These are phyloP conservation scores for Atta texana DNA, from an alignment of 1,140 invertebrate genomes.

Conservation along the genomic window DNA sequence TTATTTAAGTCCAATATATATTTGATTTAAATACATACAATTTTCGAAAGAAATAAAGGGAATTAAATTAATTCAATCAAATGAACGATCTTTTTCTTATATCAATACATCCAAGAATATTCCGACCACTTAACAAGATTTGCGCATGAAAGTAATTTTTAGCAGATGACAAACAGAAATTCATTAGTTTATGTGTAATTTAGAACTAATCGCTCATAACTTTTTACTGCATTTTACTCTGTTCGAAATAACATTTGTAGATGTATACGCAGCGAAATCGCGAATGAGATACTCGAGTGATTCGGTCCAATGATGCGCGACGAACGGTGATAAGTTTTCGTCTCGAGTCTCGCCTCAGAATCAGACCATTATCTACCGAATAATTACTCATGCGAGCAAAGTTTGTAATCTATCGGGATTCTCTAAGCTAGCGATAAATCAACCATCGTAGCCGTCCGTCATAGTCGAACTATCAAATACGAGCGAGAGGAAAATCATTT, in stretches of 20 bases:
- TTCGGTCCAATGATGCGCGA: background rate
- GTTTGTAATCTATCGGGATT: background rate
- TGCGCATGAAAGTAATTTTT: background rate
- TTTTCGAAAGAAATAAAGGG: no score
- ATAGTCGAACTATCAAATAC: constrained; percentile 33
- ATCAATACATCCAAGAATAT: background rate
- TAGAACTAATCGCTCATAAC: background rate
- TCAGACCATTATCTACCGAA: constrained; percentile 18
- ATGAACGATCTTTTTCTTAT: no score
- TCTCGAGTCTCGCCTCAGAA: background rate
- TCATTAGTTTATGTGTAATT: background rate
- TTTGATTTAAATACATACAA: no score
- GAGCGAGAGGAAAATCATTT: constrained; percentile 57
- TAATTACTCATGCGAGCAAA: constrained; percentile 16
- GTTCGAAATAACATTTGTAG: background rate
- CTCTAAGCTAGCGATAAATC: constrained; percentile 24
- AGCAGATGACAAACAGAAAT: background rate
- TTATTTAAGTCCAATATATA: no score
- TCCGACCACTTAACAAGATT: background rate
- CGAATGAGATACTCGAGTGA: background rate
- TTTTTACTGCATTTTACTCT: background rate
- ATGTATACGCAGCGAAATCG: background rate
- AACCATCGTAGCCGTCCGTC: constrained; percentile 28
- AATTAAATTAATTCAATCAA: no score
- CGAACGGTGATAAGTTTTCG: background rate